Evolutionary conservation across 1,140 invertebrate species (phyloP), one percentile per base, ranked within the genome.

Genomic region (Sinonovacula constricta): DNA sequence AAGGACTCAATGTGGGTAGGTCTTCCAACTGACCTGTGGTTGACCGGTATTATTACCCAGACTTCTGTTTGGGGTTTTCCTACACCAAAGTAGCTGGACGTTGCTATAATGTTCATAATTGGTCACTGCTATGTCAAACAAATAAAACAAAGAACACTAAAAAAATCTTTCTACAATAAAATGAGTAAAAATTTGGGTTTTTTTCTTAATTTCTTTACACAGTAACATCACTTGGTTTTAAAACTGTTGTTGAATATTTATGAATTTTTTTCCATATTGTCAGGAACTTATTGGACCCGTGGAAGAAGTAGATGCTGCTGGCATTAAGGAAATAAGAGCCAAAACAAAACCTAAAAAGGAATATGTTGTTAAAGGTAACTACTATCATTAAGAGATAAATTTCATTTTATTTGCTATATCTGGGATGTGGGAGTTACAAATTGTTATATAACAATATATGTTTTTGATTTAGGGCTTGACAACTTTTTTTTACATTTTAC

Each of bases 311-410:
- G 53, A 77, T 49, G 56, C 24, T 15, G 30, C 24, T 12, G 62
- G n/a, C 15, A 33, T 30, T 34, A n/a, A 30, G 2, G n/a, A 53
- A 62, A 12, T 53, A 1, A 69, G n/a, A 53, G 12, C 53, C 31
- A 56, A 66, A 62, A 15, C 18, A 34, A 74, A n/a, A 45, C 66
- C 67, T 24, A 28, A n/a, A 12, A 82, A 82, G 70, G 71, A 62
- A 3, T 72, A 60, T 80, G 81, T 82, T 45, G 67, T 80, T 1
- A 34, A 82, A 65, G 70, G 81, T 82, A 66, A 71, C 56, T 26
- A 60, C 18, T 24, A 3, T 45, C 26, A n/a, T 31, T 70, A 31
- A 31, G 31, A 24, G 18, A 33, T 24, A 70, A 4, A 10, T 51
- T 70, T 26, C 31, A 22, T 57, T n/a, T 57, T 51, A 22, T 69